These are phyloP conservation scores for Plodia interpunctella DNA, from an alignment of 1,140 invertebrate genomes.

Conservation along the genomic window DNA sequence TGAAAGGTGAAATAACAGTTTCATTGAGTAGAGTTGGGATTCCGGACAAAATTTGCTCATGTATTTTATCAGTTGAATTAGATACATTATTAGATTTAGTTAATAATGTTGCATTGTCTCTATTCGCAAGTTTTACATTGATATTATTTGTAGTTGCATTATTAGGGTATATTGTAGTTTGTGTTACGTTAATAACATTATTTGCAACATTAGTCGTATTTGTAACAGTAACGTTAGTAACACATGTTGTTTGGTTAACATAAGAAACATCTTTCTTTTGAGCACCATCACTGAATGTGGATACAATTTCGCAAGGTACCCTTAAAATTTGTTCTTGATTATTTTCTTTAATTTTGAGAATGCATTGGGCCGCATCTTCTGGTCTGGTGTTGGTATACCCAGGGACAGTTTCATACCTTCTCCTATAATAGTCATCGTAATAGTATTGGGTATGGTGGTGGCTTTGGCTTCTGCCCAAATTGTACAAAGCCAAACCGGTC, in stretches of 20 bases:
- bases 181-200: background rate
- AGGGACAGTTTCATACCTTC: slow-evolving; percentile 33
- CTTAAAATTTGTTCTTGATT: slow-evolving; percentile 41
- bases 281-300: slow-evolving; percentile 52
- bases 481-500: slow-evolving; percentile 62
- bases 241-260: slow-evolving; percentile 13
- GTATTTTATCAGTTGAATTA: too few relatives aligned
- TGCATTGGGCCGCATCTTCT: slow-evolving; percentile 46
- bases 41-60: too few relatives aligned
- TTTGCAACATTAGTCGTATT: background rate
- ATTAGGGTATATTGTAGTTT: background rate
- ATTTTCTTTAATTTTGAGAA: slow-evolving; percentile 53
- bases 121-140: background rate
- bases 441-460: slow-evolving; percentile 59
- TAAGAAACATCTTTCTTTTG: background rate
- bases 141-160: background rate
- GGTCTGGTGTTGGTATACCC: slow-evolving; percentile 25
- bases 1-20: background rate
- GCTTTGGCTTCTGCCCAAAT: slow-evolving; percentile 53
- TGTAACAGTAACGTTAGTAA: slow-evolving; percentile 18
- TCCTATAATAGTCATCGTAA: slow-evolving; percentile 59
- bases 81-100: too few relatives aligned
- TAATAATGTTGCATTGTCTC: too few relatives aligned
- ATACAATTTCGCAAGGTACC: slow-evolving; percentile 67
- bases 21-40: background rate